Conservation (phyloP, 2,888 invertebrate species). For the Andrena chrysosceles region DNA sequence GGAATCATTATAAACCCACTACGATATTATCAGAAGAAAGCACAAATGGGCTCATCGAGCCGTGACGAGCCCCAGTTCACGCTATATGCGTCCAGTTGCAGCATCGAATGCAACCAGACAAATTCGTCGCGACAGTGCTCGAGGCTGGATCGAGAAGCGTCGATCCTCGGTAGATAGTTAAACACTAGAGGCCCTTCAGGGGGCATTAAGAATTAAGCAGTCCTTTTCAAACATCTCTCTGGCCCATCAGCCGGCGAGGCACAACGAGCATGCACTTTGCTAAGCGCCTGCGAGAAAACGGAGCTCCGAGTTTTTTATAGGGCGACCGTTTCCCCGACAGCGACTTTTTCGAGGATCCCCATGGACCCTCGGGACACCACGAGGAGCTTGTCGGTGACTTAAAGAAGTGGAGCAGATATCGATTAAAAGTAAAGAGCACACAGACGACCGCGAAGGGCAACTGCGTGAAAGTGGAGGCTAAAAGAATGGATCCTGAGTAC, state of each 20-base stretch:
- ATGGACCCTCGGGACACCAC: not conserved
- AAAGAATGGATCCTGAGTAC: no score
- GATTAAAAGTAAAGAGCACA: not conserved
- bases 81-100: conserved; percentile 16
- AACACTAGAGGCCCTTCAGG: conserved; percentile 51
- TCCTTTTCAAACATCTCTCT: conserved; percentile 60
- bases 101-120: conserved; percentile 11
- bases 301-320: conserved; percentile 42
- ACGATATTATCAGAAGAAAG: not conserved
- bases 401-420: not conserved
- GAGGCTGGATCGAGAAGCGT: conserved; percentile 38
- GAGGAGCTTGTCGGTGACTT: not conserved
- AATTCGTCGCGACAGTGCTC: conserved; percentile 33
- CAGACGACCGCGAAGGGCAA: not conserved
- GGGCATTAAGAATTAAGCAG: conserved; percentile 65
- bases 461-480: no score
- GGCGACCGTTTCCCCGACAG: conserved; percentile 1
- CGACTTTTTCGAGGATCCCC: not conserved
- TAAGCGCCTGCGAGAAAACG: conserved; percentile 42
- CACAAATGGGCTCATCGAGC: conserved; percentile 2
- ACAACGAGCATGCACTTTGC: conserved; percentile 56
- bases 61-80: conserved; percentile 4
- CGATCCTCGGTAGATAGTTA: conserved; percentile 46
- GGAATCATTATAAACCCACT: not conserved
- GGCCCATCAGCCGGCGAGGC: conserved; percentile 36